Evolutionary conservation across 2,113 vertebrate species (phyloP), one percentile per base, ranked within the genome.

Genomic region (Nerophis ophidion): DNA sequence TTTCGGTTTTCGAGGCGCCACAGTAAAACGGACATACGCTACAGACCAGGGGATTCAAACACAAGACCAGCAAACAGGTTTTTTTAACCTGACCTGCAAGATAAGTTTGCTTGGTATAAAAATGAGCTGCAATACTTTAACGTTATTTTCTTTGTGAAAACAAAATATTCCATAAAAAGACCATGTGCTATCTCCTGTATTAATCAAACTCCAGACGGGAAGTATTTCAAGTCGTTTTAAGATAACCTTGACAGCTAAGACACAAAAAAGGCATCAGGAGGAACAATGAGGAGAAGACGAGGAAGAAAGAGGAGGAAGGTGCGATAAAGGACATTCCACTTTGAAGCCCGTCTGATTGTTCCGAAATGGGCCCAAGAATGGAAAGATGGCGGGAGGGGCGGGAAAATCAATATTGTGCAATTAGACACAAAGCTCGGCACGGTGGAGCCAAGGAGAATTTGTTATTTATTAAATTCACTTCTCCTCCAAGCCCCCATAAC

Each of bases 321-420:
- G 35, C 19, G 56, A 75, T 63, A 71, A 83, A 84, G 81, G 78
- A 83, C 73, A 83, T 84, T 82, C 51, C 62, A 59, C 76, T 82
- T 65, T 14, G n/a, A 57, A 67, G 74, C 79, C 74, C 84, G 86
- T 80, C 82, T 86, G 88, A 89, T 88, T 88, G 81, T 81, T 83
- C 85, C 82, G 77, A 85, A 90, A 88, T 85, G 80, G 86, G 84
- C 65, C 66, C 51, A 63, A 66, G 76, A 72, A 72, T 6, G 77
- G 82, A 66, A 80, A 75, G 81, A 74, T 76, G 68, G 62, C 68
- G 65, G 71, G 71, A 63, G 66, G 69, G 71, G 61, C 26, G 71
- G 8, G 63, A 66, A 83, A 91, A 91, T 91, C 89, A 90, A 91
- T 91, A 88, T 53, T 16, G 69, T 82, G 80, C 79, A 87, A 86